Base-by-base conservation (phyloP, 2,888 invertebrate species). In the Xylota segnis region DNA sequence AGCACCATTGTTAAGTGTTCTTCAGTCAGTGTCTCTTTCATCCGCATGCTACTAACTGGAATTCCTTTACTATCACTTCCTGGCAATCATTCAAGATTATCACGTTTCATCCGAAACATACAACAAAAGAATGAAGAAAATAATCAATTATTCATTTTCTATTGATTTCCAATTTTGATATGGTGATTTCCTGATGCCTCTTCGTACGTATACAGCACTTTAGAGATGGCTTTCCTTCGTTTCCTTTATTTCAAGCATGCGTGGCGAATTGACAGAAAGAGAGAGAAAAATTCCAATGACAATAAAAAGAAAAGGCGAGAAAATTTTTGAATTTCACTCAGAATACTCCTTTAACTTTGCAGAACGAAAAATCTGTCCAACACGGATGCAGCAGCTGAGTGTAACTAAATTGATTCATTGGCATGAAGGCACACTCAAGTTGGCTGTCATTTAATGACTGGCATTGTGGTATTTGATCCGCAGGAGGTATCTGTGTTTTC, bases 41-140 rank as follows among this genome's bases (percentile, higher is more conserved):
- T 32, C 10, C 23, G 6, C 14, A n/a, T 37, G 10, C n/a, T 34
- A 14, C 23, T 29, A 43, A 61, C 27, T 50, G 32, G 14, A 72
- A 65, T 72, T 65, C 59, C 50, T 18, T 66, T 37, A 61, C 74
- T 70, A 70, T 76, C 52, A 76, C 70, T 82, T 82, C 82, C 76
- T 76, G 82, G 63, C 61, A 70, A 76, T 82, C 68, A 74, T 75
- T 82, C 65, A 71, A 83, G 71, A 77, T 83, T 65, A 83, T 77
- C 77, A 83, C 71, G 77, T 77, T 71, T 52, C 82, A 47, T 56
- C 14, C 10, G 59, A 50, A 74, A 10, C 40, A 27, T 12, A 58
- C 10, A 70, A 58, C 45, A 59, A 40, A 75, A 1, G 34, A 37
- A 54, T 5, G 32, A 37, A 27, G 12, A 10, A 37, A 23, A 40